Evolutionary conservation across 1,140 invertebrate genomes (phyloP), one percentile per base, ranked within the genome.

Genomic region (Arion vulgaris): DNA sequence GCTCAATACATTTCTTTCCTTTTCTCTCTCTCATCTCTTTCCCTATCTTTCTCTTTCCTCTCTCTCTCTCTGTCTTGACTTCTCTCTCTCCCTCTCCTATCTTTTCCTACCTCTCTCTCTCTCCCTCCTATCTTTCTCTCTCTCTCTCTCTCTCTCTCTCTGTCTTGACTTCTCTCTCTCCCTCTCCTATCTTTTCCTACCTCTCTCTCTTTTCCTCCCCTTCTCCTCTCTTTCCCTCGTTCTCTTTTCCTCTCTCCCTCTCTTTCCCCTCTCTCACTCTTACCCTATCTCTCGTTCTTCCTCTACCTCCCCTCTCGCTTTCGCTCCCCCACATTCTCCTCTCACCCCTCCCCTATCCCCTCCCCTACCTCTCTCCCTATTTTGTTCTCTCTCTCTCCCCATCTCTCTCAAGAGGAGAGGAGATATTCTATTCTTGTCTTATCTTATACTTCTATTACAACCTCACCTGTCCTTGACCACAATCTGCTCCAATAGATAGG

Each of bases 301-400:
- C 72, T 74, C 72, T 39, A 1, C 39, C 72, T 5, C 72, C 38
- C 38, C 38, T 19, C 11, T 0, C 38, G n/a, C 38, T 32, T 28
- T 32, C 38, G n/a, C 38, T 23, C 38, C 36, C 72, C 7, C 72
- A n/a, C n/a, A n/a, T n/a, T n/a, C 28, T 28, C 28, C 38, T 32
- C 38, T 41, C 38, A n/a, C 38, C 39, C 38, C 49, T 28, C 49
- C 38, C 49, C 34, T 5, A 17, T 11, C 28, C 17, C 28, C 39
- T 23, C 39, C 69, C 17, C 28, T 23, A 4, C 39, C 28, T 28
- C 28, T 2, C 28, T 28, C 38, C 36, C 72, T n/a, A n/a, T n/a
- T n/a, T n/a, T n/a, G n/a, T n/a, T 49, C 73, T 75, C 73, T 45
- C 73, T 75, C 73, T 45, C 73, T 75, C 73, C 7, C 73, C 45